phyloP scores from a whole-genome alignment of 2,797 vertebrate genomes.

The Spinibarbus caldwelli region DNA sequence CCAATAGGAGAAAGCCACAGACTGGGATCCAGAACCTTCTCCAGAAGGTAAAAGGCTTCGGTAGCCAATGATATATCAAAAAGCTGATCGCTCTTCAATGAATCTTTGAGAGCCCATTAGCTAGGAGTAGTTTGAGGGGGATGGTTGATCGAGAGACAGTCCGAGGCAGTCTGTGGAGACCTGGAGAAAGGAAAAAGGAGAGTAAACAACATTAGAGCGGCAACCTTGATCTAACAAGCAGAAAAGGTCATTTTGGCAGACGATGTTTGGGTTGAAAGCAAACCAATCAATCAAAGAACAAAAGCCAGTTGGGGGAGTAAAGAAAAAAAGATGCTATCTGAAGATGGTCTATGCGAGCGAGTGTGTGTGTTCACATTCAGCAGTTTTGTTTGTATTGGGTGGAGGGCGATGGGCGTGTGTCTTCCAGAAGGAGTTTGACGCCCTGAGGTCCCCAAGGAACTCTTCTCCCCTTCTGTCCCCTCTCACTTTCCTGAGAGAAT shows the following conservation, averaged over 20 bases:
- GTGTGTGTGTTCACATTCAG: constrained; percentile 49
- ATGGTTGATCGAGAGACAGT: constrained; percentile 80
- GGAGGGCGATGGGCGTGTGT: constrained; percentile 70
- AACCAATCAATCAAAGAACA: constrained; percentile 71
- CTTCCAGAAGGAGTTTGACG: constrained; percentile 67
- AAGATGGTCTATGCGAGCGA: constrained; percentile 69
- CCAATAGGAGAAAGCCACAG: constrained; percentile 52
- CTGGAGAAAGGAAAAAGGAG: constrained; percentile 69
- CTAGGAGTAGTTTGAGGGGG: constrained; percentile 80
- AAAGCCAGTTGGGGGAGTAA: constrained; percentile 67
- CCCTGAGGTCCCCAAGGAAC: constrained; percentile 71
- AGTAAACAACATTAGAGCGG: constrained; percentile 23
- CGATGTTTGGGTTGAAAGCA: constrained; percentile 51
- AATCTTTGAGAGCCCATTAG: constrained; percentile 82
- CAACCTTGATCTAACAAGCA: constrained; percentile 9
- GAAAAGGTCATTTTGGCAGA: constrained; percentile 44
- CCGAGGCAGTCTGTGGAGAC: constrained; percentile 89
- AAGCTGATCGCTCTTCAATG: constrained; percentile 68
- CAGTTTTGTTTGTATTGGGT: constrained; percentile 76
- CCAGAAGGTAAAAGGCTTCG: constrained; percentile 35
- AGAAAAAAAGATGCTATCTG: constrained; percentile 75
- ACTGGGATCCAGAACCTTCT: constrained; percentile 42
- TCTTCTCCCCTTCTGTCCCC: constrained; percentile 76
- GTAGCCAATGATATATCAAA: constrained; percentile 13
- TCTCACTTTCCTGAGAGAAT: constrained; percentile 83